Percentiles rank a stretch among this genome's conserved stretches.
These are phyloP conservation scores for Caenorhabditis latens DNA, from an alignment of 1,140 invertebrate genomes.

Conservation along the genomic window DNA sequence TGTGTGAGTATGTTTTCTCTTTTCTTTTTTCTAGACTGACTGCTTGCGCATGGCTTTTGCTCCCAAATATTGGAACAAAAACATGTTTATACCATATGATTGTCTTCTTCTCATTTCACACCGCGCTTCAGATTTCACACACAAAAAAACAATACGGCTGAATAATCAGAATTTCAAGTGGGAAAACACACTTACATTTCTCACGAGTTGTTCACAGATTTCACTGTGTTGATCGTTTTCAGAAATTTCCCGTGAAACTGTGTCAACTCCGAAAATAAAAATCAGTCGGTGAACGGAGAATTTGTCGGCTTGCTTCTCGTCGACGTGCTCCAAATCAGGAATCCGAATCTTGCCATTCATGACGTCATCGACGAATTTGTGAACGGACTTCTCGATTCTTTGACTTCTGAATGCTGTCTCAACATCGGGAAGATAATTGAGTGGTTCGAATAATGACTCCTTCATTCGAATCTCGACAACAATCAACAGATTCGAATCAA, in stretches of 20 bases:
- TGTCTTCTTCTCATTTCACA: not conserved
- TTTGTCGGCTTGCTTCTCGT: slow-evolving; percentile 42
- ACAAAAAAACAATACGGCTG: not conserved
- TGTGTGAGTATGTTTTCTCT: not conserved
- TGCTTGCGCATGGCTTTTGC: slow-evolving; percentile 31
- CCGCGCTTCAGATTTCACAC: slow-evolving; percentile 19
- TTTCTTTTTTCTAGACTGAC: slow-evolving; percentile 5
- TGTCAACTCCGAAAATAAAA: slow-evolving; percentile 53
- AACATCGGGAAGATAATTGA: slow-evolving; percentile 41
- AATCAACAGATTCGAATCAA: slow-evolving; percentile 33
- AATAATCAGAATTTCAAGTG: slow-evolving; percentile 39
- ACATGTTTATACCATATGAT: slow-evolving; percentile 42
- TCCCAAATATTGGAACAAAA: slow-evolving; percentile 47
- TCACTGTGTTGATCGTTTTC: slow-evolving; percentile 36
- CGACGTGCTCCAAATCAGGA: slow-evolving; percentile 55
- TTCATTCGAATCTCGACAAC: slow-evolving; percentile 60
- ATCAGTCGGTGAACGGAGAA: slow-evolving; percentile 56
- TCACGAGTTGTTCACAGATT: slow-evolving; percentile 47
- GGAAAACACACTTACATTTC: slow-evolving; percentile 45
- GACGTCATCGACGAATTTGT: slow-evolving; percentile 50
- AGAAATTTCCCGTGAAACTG: slow-evolving; percentile 43
- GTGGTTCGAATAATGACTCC: slow-evolving; percentile 51
- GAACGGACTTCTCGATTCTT: slow-evolving; percentile 47
- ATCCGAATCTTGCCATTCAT: slow-evolving; percentile 36
- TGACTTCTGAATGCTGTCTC: slow-evolving; percentile 57